These are phyloP conservation scores for Subanguina moxae DNA, from an alignment of 1,140 invertebrate species.

Conservation along the genomic window DNA sequence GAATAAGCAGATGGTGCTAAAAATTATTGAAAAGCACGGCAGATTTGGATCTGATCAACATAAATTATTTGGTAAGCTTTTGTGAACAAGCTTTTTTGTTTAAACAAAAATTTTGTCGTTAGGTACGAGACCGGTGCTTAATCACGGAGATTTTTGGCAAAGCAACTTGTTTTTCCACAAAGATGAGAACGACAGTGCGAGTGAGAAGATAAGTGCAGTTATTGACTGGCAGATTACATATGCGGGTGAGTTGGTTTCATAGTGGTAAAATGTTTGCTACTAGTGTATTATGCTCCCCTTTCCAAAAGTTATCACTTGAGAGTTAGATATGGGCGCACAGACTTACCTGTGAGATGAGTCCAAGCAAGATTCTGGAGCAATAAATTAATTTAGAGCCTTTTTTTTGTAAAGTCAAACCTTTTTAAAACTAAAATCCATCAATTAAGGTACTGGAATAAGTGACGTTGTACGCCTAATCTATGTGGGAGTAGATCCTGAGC, in stretches of 20 bases:
- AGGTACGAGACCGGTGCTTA: neutral
- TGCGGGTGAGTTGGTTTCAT: neutral
- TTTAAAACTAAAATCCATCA: too few relatives aligned
- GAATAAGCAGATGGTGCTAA: neutral
- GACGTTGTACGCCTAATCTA: neutral
- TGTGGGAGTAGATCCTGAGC: neutral
- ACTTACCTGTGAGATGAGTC: too few relatives aligned
- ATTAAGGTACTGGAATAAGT: neutral
- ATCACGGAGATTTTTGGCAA: conserved; percentile 1
- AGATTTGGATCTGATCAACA: neutral
- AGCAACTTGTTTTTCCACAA: neutral
- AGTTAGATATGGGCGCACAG: too few relatives aligned
- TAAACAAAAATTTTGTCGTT: neutral
- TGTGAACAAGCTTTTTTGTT: neutral
- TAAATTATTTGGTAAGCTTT: neutral
- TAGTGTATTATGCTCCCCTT: too few relatives aligned
- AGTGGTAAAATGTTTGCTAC: too few relatives aligned
- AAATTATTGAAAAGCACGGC: neutral
- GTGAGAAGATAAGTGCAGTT: neutral
- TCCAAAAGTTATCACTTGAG: too few relatives aligned
- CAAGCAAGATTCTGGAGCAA: too few relatives aligned
- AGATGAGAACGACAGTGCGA: neutral
- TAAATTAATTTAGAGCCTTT: too few relatives aligned
- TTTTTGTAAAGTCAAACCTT: too few relatives aligned
- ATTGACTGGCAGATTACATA: conserved; percentile 6